phyloP scores from a whole-genome alignment of 2,888 invertebrate species.

The Merodon equestris region DNA sequence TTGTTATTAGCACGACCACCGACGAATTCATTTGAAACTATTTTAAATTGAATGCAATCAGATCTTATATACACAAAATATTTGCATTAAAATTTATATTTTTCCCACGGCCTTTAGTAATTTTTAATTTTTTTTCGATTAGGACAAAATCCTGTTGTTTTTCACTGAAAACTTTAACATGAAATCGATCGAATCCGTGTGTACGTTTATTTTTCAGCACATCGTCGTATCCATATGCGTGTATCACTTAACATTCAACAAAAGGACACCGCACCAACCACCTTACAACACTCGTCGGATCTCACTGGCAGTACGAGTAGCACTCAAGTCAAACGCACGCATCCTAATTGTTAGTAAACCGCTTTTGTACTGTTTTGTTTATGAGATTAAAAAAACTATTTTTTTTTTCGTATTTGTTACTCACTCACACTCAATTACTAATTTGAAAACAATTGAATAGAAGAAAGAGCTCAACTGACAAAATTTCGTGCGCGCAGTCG shows the following conservation, averaged over 20 bases:
- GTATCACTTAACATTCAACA: constrained; percentile 41
- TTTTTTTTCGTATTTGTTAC: constrained; percentile 34
- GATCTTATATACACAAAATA: constrained; percentile 20
- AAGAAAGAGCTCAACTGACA: constrained; percentile 70
- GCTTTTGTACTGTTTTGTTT: constrained; percentile 63
- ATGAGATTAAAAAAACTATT: constrained; percentile 49
- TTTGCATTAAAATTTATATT: constrained; percentile 14
- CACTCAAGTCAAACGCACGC: constrained; percentile 35
- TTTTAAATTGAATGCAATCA: constrained; percentile 8
- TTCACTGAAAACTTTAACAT: not conserved
- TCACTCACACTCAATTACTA: constrained; percentile 41
- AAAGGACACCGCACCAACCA: constrained; percentile 55
- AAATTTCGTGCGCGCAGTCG: constrained; percentile 70
- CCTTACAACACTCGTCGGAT: constrained; percentile 19
- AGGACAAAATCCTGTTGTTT: not conserved
- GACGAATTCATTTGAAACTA: constrained; percentile 51
- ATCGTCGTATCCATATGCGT: not conserved
- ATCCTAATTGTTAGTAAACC: constrained; percentile 50
- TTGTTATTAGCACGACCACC: constrained; percentile 31
- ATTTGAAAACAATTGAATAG: constrained; percentile 63
- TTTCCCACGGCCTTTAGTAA: constrained; percentile 27
- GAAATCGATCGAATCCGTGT: not conserved
- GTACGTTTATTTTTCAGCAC: too few species aligned
- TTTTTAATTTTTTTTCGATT: constrained; percentile 44
- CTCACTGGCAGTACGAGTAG: constrained; percentile 2